Evolutionary conservation across 2,113 vertebrate genomes (phyloP).

Genomic region (Engraulis encrasicolus): DNA sequence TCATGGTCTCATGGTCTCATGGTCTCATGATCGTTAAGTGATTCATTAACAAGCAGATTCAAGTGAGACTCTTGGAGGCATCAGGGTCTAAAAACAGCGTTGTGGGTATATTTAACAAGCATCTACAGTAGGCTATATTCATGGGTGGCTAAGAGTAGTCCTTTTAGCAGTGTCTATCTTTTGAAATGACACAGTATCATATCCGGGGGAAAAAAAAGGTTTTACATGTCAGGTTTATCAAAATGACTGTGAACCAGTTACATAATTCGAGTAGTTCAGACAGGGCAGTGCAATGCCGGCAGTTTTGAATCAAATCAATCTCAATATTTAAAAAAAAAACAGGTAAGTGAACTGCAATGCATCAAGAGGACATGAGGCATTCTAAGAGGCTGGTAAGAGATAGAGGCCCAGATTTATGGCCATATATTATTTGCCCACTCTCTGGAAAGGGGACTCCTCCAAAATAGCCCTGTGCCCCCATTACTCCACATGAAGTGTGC

Average conservation of each 20-base stretch:
- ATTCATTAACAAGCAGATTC: slow-evolving; percentile 33
- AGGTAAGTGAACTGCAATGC: not conserved
- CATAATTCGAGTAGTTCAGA: no score
- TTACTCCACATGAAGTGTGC: slow-evolving; percentile 14
- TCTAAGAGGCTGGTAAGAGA: not conserved
- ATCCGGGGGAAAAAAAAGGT: not conserved
- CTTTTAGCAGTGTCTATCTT: not conserved
- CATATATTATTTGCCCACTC: slow-evolving; percentile 48
- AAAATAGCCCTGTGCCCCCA: slow-evolving; percentile 46
- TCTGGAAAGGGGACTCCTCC: slow-evolving; percentile 48
- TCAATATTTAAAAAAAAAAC: no score
- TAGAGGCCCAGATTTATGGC: slow-evolving; percentile 46
- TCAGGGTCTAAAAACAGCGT: slow-evolving; percentile 51
- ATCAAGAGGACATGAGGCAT: no score
- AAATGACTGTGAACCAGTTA: not conserved
- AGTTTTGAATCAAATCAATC: no score
- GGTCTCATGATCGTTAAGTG: slow-evolving; percentile 33
- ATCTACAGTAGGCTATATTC: slow-evolving; percentile 43
- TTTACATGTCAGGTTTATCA: slow-evolving; percentile 11
- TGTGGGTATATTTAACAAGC: slow-evolving; percentile 39
- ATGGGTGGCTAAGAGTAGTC: slow-evolving; percentile 34
- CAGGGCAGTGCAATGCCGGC: no score
- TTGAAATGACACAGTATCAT: not conserved
- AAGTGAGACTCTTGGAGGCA: slow-evolving; percentile 41
- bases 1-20: not conserved